phyloP scores from a whole-genome alignment of 2,797 vertebrate species.

The Neopelma chrysocephalum region DNA sequence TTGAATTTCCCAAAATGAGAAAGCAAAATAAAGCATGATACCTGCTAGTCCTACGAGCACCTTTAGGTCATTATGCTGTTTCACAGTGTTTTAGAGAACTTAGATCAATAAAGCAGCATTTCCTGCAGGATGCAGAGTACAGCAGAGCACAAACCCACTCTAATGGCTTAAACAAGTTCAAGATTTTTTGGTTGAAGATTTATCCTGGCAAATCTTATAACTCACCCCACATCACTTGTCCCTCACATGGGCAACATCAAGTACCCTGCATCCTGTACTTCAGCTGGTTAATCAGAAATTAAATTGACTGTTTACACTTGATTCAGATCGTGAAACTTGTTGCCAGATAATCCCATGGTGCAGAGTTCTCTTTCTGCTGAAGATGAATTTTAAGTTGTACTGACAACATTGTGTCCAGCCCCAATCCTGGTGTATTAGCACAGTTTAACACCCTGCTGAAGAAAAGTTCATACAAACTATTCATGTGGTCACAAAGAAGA shows the following conservation, averaged over 20 bases:
- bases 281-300: not conserved
- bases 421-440: not conserved
- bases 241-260: not conserved
- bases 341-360: not conserved
- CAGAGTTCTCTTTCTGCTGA: not conserved
- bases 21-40: not conserved
- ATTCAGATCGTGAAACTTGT: not conserved
- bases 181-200: not conserved
- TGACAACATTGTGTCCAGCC: not conserved
- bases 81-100: not conserved
- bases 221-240: not conserved
- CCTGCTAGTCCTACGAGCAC: not conserved
- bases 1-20: not conserved
- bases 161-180: not conserved
- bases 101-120: not conserved
- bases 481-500: not conserved
- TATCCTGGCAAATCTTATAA: not conserved
- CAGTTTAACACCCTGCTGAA: not conserved
- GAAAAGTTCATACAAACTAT: not conserved
- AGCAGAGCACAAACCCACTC: not conserved
- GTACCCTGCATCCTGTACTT: not conserved
- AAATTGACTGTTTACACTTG: not conserved
- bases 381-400: not conserved
- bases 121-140: not conserved
- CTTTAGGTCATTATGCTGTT: not conserved